These are phyloP conservation scores for Fragum whitleyi DNA, from an alignment of 2,888 invertebrate species.

Conservation along the genomic window DNA sequence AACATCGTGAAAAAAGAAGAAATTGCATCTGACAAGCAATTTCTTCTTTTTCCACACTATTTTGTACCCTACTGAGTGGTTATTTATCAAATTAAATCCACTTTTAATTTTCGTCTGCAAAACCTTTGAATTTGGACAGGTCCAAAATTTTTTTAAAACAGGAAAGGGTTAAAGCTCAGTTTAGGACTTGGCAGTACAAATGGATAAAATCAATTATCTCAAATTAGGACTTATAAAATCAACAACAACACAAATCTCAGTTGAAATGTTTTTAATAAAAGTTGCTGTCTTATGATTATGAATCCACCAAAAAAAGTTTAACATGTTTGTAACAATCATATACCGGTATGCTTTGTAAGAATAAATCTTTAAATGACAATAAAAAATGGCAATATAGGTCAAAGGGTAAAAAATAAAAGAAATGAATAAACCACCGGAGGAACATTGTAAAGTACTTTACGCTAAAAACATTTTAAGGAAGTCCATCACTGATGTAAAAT, in stretches of 20 bases:
- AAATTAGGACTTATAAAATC: too few species aligned
- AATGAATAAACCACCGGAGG: conserved; percentile 6
- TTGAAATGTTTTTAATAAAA: conserved; percentile 25
- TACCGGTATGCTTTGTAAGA: conserved; percentile 22
- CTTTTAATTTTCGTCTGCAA: too few species aligned
- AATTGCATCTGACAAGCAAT: neutral
- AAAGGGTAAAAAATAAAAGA: neutral
- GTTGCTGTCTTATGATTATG: conserved; percentile 10
- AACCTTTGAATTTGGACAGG: too few species aligned
- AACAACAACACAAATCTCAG: too few species aligned
- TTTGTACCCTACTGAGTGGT: too few species aligned
- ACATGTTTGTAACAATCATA: conserved; percentile 2
- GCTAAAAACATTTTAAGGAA: too few species aligned
- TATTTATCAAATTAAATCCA: too few species aligned
- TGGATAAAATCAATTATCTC: too few species aligned
- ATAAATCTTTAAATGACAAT: conserved; percentile 15
- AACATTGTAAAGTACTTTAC: neutral
- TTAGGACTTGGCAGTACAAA: too few species aligned
- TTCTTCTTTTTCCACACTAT: conserved; percentile 3
- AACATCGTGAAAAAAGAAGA: conserved; percentile 3
- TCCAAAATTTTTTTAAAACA: too few species aligned
- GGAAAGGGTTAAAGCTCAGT: too few species aligned
- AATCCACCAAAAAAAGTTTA: conserved; percentile 6
- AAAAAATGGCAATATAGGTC: conserved; percentile 4
- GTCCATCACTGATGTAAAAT: too few species aligned